Evolutionary conservation across 2,888 invertebrate species (phyloP).

Genomic region (Palloptera scutellata): DNA sequence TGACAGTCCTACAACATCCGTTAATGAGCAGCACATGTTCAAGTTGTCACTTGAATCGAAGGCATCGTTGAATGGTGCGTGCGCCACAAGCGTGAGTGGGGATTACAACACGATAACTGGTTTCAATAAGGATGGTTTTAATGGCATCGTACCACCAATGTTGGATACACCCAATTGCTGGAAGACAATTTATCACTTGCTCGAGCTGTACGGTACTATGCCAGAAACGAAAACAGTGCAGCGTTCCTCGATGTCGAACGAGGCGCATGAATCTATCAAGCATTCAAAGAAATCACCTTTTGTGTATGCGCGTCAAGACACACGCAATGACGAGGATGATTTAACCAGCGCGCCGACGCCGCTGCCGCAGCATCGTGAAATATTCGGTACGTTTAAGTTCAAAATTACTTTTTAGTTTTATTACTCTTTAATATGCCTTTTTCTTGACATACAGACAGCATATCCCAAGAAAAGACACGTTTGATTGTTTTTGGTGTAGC

Average conservation of each 20-base stretch:
- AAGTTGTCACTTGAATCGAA: conserved; percentile 61
- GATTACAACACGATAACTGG: conserved; percentile 57
- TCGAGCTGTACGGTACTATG: conserved; percentile 93
- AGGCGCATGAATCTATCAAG: conserved; percentile 71
- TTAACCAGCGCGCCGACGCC: conserved; percentile 62
- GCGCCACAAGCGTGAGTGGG: conserved; percentile 58
- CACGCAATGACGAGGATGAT: conserved; percentile 65
- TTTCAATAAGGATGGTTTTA: conserved; percentile 54
- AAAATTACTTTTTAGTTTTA: not conserved
- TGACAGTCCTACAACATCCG: conserved; percentile 70
- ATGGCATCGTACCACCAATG: conserved; percentile 48
- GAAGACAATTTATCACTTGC: conserved; percentile 91
- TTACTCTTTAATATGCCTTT: not conserved
- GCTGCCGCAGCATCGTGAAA: conserved; percentile 56
- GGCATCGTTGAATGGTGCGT: conserved; percentile 61
- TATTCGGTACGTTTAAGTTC: conserved; percentile 42
- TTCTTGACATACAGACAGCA: conserved; percentile 50
- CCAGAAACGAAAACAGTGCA: conserved; percentile 91
- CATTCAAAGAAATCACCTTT: conserved; percentile 68
- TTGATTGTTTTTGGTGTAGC: conserved; percentile 87
- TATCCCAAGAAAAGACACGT: conserved; percentile 73
- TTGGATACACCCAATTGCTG: conserved; percentile 79
- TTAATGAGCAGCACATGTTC: conserved; percentile 58
- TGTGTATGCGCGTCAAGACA: conserved; percentile 63
- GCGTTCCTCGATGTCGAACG: conserved; percentile 48